Evolutionary conservation across 2,113 vertebrate species (phyloP).

Genomic region (Etheostoma spectabile): DNA sequence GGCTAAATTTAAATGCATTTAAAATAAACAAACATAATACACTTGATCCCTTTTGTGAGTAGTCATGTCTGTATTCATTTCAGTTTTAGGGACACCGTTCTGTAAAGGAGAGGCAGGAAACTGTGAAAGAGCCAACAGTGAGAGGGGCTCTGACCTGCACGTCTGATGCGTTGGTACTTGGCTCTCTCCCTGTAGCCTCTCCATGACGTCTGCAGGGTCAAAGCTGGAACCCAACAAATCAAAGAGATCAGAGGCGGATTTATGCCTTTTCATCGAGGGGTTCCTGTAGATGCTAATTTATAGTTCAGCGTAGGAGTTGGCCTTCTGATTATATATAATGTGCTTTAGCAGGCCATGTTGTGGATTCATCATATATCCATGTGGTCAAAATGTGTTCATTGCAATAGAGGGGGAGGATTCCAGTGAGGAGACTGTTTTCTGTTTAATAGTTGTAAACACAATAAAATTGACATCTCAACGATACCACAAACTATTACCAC

Average conservation of each 20-base stretch:
- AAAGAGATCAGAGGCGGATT: background rate
- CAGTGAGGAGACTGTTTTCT: background rate
- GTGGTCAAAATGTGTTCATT: background rate
- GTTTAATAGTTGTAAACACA: background rate
- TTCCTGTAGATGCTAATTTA: background rate
- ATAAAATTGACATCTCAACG: too few relatives aligned
- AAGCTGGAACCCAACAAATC: constrained; percentile 80
- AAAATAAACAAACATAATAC: constrained; percentile 3
- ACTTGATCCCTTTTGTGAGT: background rate
- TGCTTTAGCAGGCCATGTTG: background rate
- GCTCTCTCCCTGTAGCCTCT: constrained; percentile 91
- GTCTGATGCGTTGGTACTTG: constrained; percentile 92
- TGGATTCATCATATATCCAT: background rate
- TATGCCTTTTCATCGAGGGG: background rate
- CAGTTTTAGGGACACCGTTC: constrained; percentile 2
- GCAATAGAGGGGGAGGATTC: background rate
- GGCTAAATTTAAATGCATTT: background rate
- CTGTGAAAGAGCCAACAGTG: background rate
- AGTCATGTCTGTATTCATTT: background rate
- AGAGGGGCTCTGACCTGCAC: constrained; percentile 84
- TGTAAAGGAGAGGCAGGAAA: background rate
- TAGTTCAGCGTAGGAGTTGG: background rate
- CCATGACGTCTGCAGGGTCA: constrained; percentile 93
- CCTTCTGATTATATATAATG: background rate
- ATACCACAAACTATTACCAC: background rate